Percentiles rank a stretch among this genome's conserved stretches.
Evolutionary conservation across 2,888 invertebrate genomes (phyloP).

Genomic region (Neria commutata): DNA sequence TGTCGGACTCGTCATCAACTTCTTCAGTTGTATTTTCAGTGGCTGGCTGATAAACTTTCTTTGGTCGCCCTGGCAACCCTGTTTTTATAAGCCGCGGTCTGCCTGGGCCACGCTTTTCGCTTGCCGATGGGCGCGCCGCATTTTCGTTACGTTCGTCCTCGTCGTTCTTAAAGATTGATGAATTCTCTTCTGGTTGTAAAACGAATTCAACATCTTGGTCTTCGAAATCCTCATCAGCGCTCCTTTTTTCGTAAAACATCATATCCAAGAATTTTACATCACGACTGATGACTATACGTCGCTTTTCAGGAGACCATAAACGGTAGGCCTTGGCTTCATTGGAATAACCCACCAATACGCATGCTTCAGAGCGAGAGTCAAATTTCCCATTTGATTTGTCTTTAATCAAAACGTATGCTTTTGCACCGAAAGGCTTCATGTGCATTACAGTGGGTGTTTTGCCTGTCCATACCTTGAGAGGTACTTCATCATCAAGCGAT

Average conservation of each 20-base stretch:
- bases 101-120: not conserved
- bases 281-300: conserved; percentile 5
- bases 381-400: conserved; percentile 6
- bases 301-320: not conserved
- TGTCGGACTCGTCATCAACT: not conserved
- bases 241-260: not conserved
- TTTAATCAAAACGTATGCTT: conserved; percentile 13
- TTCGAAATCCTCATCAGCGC: not conserved
- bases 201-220: not conserved
- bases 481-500: conserved; percentile 5
- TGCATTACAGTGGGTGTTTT: not conserved
- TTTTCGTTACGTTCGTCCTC: not conserved
- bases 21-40: not conserved
- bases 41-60: conserved; percentile 7
- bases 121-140: not conserved
- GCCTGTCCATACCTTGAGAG: conserved; percentile 3
- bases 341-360: conserved; percentile 7
- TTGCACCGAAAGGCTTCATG: conserved; percentile 4
- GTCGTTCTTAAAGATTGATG: not conserved
- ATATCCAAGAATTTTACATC: conserved; percentile 13
- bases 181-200: not conserved
- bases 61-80: conserved; percentile 16
- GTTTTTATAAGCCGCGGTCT: not conserved
- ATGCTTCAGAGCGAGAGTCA: conserved; percentile 1
- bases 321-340: conserved; percentile 11